A percentile compares a stretch with the other conserved stretches of the same genome.
Conservation (phyloP, 64 coral and sea anemone genomes). For the Acropora tenuis region DNA sequence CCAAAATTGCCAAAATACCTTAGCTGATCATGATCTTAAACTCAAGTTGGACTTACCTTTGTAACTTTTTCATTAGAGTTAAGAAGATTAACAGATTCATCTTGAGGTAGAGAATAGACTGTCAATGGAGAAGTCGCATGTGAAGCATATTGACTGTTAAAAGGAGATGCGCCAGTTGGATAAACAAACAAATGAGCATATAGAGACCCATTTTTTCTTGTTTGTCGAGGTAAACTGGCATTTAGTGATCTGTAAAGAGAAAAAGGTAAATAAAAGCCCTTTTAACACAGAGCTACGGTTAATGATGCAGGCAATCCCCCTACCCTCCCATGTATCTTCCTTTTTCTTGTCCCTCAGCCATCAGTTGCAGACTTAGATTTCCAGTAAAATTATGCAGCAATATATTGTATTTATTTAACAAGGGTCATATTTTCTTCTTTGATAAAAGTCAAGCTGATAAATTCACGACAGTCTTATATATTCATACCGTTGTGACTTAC, state of each 20-base stretch:
- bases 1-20: too few relatives aligned
- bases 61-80: conserved; percentile 38
- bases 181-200: conserved; percentile 82
- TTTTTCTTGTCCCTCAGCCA: too few relatives aligned
- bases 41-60: not conserved
- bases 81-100: conserved; percentile 83
- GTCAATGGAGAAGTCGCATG: conserved; percentile 66
- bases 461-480: not conserved
- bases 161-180: conserved; percentile 63
- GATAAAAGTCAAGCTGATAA: too few relatives aligned
- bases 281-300: too few relatives aligned
- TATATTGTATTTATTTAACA: too few relatives aligned
- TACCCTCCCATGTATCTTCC: too few relatives aligned
- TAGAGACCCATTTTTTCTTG: conserved; percentile 90
- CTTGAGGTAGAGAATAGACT: conserved; percentile 77
- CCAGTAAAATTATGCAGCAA: too few relatives aligned
- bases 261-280: not conserved
- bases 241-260: conserved; percentile 62
- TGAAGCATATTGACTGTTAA: conserved; percentile 54
- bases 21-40: not conserved
- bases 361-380: too few relatives aligned
- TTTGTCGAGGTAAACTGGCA: conserved; percentile 77
- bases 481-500: conserved; percentile 27
- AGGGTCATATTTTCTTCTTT: too few relatives aligned
- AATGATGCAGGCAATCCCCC: too few relatives aligned